phyloP scores from a whole-genome alignment of 2,797 vertebrate species.

The Gymnoscopelus microlampas region DNA sequence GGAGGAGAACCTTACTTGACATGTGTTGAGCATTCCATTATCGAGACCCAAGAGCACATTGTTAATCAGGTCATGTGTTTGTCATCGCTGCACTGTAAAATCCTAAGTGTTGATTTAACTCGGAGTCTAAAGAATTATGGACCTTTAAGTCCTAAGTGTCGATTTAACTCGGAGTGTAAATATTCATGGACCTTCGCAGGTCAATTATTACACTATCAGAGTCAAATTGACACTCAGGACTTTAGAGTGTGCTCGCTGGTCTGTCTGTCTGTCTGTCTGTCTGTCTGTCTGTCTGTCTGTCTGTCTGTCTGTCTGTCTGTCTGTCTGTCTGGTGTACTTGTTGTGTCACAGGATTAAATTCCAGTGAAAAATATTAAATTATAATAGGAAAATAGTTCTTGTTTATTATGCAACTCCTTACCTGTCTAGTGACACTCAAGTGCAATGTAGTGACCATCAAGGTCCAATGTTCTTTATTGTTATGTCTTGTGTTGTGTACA shows the following conservation, averaged over 20 bases:
- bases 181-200: no score
- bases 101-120: constrained; percentile 1
- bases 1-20: constrained; percentile 64
- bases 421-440: no score
- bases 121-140: no score
- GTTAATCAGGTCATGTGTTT: constrained; percentile 18
- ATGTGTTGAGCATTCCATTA: constrained; percentile 39
- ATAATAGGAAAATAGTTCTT: not conserved
- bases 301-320: constrained; percentile 38
- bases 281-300: no score
- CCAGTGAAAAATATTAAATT: not conserved
- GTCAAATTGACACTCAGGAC: no score
- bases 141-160: no score
- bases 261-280: not conserved
- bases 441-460: no score
- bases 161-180: no score
- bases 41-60: constrained; percentile 45
- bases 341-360: constrained; percentile 16
- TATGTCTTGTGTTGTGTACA: no score
- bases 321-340: constrained; percentile 16
- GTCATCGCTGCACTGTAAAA: constrained; percentile 45
- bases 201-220: no score
- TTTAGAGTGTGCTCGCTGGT: constrained; percentile 37
- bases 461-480: no score
- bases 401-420: no score